Percentiles rank a stretch among this genome's conserved stretches.
These are phyloP conservation scores for Bagarius yarrelli DNA, from an alignment of 2,113 vertebrate species.

Conservation along the genomic window DNA sequence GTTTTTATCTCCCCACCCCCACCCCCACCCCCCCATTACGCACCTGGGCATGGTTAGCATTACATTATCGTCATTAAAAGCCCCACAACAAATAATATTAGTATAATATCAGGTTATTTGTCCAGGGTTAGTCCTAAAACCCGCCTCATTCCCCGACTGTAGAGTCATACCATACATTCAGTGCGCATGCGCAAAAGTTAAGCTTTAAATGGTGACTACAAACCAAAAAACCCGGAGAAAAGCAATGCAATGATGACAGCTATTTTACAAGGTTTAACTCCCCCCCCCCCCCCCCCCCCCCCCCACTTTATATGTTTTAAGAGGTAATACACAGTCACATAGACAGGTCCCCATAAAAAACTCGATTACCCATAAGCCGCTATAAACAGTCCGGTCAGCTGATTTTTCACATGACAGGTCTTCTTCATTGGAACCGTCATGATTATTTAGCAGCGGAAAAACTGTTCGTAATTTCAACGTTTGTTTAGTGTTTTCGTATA, in stretches of 20 bases:
- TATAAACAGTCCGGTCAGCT: constrained; percentile 54
- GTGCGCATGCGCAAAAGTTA: background rate
- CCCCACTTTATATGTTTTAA: too few relatives aligned
- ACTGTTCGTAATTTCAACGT: background rate
- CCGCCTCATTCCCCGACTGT: too few relatives aligned
- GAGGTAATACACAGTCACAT: background rate
- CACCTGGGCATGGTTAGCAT: too few relatives aligned
- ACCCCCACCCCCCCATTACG: too few relatives aligned
- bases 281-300: too few relatives aligned
- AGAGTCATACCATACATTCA: too few relatives aligned
- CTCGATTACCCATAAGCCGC: constrained; percentile 39
- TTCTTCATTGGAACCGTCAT: constrained; percentile 21
- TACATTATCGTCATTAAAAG: too few relatives aligned
- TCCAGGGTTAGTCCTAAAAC: too few relatives aligned
- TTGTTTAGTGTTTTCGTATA: background rate
- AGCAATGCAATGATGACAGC: background rate
- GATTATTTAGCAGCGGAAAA: background rate
- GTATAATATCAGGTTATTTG: too few relatives aligned
- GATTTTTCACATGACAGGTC: constrained; percentile 66
- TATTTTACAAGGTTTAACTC: background rate
- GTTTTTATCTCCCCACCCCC: too few relatives aligned
- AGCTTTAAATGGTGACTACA: background rate
- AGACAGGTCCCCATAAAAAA: constrained; percentile 22
- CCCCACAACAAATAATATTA: too few relatives aligned
- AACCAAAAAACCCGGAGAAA: background rate